A percentile compares a stretch with the other conserved stretches of the same genome.
Evolutionary conservation across 2,888 invertebrate species (phyloP).

Genomic region (Pyrgus malvae): DNA sequence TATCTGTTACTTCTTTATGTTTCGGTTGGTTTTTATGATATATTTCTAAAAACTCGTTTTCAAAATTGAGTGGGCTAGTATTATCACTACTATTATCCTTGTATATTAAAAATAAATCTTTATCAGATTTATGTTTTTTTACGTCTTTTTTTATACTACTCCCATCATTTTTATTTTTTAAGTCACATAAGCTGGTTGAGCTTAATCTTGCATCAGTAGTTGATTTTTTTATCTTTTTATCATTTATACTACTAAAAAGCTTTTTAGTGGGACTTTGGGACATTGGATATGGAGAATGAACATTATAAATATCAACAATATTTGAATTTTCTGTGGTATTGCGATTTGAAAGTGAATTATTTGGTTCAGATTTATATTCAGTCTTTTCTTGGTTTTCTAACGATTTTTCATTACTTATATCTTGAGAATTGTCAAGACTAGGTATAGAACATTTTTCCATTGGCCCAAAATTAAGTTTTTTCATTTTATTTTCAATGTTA

Average conservation of each 20-base stretch:
- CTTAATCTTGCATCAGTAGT: slow-evolving; percentile 3
- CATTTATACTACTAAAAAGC: not conserved
- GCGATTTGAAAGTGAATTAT: slow-evolving; percentile 18
- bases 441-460: slow-evolving; percentile 58
- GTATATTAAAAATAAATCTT: slow-evolving; percentile 60
- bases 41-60: slow-evolving; percentile 18
- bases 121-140: slow-evolving; percentile 40
- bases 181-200: slow-evolving; percentile 33
- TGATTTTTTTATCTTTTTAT: slow-evolving; percentile 26
- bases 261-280: slow-evolving; percentile 43
- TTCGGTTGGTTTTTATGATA: slow-evolving; percentile 13
- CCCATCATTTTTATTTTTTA: slow-evolving; percentile 31
- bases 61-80: slow-evolving; percentile 24
- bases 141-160: slow-evolving; percentile 32
- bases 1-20: not conserved
- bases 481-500: slow-evolving; percentile 59
- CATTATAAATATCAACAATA: slow-evolving; percentile 53
- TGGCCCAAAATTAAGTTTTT: slow-evolving; percentile 47
- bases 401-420: slow-evolving; percentile 31
- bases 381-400: not conserved
- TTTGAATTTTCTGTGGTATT: slow-evolving; percentile 37
- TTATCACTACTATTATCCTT: slow-evolving; percentile 51
- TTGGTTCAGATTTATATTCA: not conserved
- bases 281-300: slow-evolving; percentile 41
- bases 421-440: slow-evolving; percentile 31